These are phyloP conservation scores for Geophilus truncorum DNA, from an alignment of 2,888 invertebrate species.

Conservation along the genomic window DNA sequence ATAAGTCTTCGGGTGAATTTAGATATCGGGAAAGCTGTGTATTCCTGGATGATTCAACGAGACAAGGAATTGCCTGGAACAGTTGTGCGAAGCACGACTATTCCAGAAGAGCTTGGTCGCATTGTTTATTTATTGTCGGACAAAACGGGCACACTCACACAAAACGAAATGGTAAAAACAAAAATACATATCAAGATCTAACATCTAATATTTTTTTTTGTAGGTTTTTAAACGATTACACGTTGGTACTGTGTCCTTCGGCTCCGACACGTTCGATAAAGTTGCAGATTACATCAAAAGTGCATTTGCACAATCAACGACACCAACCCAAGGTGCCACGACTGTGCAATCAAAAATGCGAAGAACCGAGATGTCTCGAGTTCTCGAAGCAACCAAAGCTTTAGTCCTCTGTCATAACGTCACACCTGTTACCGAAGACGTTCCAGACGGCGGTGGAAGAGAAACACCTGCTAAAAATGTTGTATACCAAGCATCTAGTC, in stretches of 20 bases:
- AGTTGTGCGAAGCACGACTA: slow-evolving; percentile 94
- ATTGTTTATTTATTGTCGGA: slow-evolving; percentile 95
- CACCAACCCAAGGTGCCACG: slow-evolving; percentile 37
- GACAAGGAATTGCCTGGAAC: slow-evolving; percentile 91
- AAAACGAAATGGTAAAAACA: slow-evolving; percentile 90
- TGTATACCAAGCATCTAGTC: slow-evolving; percentile 67
- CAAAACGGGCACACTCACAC: slow-evolving; percentile 97
- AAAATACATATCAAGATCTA: neutral
- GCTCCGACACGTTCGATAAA: slow-evolving; percentile 79
- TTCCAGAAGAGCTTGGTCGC: slow-evolving; percentile 95
- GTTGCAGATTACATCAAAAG: slow-evolving; percentile 52
- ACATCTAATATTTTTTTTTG: neutral
- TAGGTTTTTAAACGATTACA: slow-evolving; percentile 84
- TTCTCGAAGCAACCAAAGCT: slow-evolving; percentile 86
- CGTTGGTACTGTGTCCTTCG: slow-evolving; percentile 86
- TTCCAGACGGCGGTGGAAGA: slow-evolving; percentile 37
- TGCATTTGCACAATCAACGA: slow-evolving; percentile 46
- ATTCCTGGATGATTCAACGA: slow-evolving; percentile 92
- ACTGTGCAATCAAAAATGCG: slow-evolving; percentile 54
- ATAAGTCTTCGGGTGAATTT: slow-evolving; percentile 96
- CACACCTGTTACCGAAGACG: slow-evolving; percentile 84
- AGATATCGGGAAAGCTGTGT: slow-evolving; percentile 97
- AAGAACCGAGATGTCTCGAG: slow-evolving; percentile 65
- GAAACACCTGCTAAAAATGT: slow-evolving; percentile 53
- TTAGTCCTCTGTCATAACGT: slow-evolving; percentile 98